Percentiles rank a stretch among this genome's conserved stretches.
phyloP scores from a whole-genome alignment of 1,140 invertebrate genomes.

The Drosophila simulans region DNA sequence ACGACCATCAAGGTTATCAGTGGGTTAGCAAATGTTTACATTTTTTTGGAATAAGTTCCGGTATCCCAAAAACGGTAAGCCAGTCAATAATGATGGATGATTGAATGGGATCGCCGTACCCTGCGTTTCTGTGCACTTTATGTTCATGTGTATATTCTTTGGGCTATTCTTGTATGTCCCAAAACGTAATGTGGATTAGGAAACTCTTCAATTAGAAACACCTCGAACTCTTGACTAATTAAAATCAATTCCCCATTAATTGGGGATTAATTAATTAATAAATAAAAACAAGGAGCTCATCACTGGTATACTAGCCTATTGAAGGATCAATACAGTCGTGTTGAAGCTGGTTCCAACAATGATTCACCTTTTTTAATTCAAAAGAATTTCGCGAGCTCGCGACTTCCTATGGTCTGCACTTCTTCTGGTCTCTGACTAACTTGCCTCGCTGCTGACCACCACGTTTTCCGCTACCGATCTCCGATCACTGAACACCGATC shows the following conservation, averaged over 20 bases:
- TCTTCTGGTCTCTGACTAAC: neutral
- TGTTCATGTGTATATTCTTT: neutral
- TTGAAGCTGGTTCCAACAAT: neutral
- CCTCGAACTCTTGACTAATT: no score
- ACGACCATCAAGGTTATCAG: constrained; percentile 24
- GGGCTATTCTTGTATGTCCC: neutral
- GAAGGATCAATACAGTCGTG: neutral
- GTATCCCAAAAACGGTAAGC: neutral
- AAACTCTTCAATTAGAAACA: neutral
- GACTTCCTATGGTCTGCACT: neutral
- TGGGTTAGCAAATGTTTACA: constrained; percentile 7
- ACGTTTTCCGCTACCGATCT: constrained; percentile 2
- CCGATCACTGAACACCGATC: constrained; percentile 35
- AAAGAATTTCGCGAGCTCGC: neutral
- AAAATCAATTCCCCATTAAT: no score
- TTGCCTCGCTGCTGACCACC: constrained; percentile 16
- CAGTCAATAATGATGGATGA: constrained; percentile 3
- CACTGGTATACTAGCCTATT: neutral
- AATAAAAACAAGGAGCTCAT: no score
- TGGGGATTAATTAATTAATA: no score
- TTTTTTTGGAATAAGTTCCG: constrained; percentile 3
- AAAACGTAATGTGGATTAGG: neutral
- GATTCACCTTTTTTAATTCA: neutral
- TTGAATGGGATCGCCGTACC: neutral
- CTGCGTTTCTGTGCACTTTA: no score